A percentile compares a stretch with the other conserved stretches of the same genome.
Conservation (phyloP, 2,888 invertebrate genomes). For the Penaeus monodon region DNA sequence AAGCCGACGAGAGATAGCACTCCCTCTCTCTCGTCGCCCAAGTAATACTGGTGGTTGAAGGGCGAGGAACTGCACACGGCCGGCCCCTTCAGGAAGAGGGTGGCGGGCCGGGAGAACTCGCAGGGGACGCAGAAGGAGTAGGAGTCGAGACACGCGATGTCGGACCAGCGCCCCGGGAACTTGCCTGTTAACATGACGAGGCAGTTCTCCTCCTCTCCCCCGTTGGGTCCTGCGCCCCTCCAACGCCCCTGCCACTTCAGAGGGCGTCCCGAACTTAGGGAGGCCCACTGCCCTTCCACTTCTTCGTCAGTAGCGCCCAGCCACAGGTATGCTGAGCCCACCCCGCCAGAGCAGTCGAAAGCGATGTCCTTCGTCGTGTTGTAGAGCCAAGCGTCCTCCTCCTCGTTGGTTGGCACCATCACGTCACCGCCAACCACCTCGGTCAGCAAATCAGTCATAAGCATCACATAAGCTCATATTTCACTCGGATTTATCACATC, state of each 20-base stretch:
- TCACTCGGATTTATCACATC: no score
- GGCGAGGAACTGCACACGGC: slow-evolving; percentile 52
- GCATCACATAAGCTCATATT: no score
- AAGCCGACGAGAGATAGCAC: slow-evolving; percentile 37
- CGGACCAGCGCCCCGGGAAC: slow-evolving; percentile 56
- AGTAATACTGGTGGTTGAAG: slow-evolving; percentile 56
- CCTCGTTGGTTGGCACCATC: slow-evolving; percentile 33
- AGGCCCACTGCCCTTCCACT: slow-evolving; percentile 36
- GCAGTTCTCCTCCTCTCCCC: slow-evolving; percentile 60
- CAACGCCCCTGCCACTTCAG: slow-evolving; percentile 50
- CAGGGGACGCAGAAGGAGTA: slow-evolving; percentile 60
- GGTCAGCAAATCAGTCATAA: background rate
- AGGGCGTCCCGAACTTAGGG: background rate
- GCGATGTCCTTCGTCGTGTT: slow-evolving; percentile 26
- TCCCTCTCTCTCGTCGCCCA: slow-evolving; percentile 27
- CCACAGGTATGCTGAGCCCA: slow-evolving; percentile 59
- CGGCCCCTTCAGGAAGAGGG: slow-evolving; percentile 54
- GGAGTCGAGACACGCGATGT: slow-evolving; percentile 60
- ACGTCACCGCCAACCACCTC: slow-evolving; percentile 56
- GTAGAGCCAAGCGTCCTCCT: slow-evolving; percentile 53
- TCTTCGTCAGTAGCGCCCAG: slow-evolving; percentile 55
- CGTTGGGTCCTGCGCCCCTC: slow-evolving; percentile 62
- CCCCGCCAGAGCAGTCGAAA: slow-evolving; percentile 46
- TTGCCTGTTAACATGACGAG: slow-evolving; percentile 53
- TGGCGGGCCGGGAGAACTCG: slow-evolving; percentile 35